Evolutionary conservation across 2,888 invertebrate species (phyloP).

Genomic region (Eupithecia exiguata): DNA sequence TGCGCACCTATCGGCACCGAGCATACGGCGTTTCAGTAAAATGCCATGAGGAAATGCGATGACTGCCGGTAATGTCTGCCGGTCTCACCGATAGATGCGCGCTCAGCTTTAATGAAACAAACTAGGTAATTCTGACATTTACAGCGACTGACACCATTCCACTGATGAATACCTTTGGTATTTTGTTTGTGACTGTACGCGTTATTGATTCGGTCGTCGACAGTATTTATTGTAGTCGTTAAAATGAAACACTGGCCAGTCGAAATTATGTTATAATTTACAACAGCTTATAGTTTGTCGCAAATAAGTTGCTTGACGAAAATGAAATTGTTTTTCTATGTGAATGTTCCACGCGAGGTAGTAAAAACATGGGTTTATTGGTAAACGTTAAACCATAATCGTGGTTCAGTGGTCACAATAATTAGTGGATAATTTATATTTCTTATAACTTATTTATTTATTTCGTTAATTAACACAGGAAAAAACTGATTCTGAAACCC

Average conservation of each 20-base stretch:
- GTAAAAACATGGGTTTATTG: conserved; percentile 73
- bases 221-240: conserved; percentile 60
- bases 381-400: conserved; percentile 58
- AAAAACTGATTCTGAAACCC: background rate
- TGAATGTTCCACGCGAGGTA: conserved; percentile 69
- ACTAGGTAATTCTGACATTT: conserved; percentile 26
- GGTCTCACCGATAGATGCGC: too few relatives aligned
- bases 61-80: too few relatives aligned
- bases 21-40: too few relatives aligned
- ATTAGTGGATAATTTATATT: conserved; percentile 37
- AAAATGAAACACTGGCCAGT: conserved; percentile 65
- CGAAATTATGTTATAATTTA: conserved; percentile 78
- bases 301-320: conserved; percentile 74
- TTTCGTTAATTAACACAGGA: background rate
- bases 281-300: conserved; percentile 63
- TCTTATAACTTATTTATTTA: conserved; percentile 6
- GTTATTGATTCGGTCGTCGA: conserved; percentile 55
- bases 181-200: conserved; percentile 37
- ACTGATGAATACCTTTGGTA: conserved; percentile 33
- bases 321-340: conserved; percentile 65
- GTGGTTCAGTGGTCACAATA: conserved; percentile 41
- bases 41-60: too few relatives aligned
- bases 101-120: conserved; percentile 28
- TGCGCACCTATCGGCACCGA: too few relatives aligned
- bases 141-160: conserved; percentile 31